Conservation (phyloP, 2,888 invertebrate genomes). For the Hyles lineata region DNA sequence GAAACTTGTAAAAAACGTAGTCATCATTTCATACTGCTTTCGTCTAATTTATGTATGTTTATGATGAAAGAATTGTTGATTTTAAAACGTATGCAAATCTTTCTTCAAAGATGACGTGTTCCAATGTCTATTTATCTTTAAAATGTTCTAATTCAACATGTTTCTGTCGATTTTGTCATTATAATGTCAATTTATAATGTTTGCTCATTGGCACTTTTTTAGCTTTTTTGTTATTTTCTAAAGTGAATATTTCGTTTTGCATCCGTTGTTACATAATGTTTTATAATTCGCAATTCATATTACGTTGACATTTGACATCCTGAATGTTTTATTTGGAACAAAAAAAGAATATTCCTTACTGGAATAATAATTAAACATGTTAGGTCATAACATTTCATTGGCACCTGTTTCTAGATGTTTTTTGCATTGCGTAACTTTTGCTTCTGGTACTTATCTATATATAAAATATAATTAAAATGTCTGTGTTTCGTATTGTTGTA, state of each 20-base stretch:
- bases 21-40: no score
- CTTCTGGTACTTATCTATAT: not conserved
- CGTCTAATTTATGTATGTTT: no score
- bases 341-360: not conserved
- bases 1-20: no score
- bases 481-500: not conserved
- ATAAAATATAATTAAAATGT: not conserved
- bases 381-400: not conserved
- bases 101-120: not conserved
- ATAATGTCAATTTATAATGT: not conserved
- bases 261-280: conserved; percentile 23
- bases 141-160: not conserved
- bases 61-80: not conserved
- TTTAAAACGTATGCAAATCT: not conserved
- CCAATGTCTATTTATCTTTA: not conserved
- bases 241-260: conserved; percentile 13
- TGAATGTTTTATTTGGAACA: not conserved
- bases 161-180: conserved; percentile 1
- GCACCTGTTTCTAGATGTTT: conserved; percentile 5
- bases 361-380: not conserved
- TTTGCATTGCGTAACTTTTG: conserved; percentile 1
- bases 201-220: not conserved
- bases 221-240: not conserved
- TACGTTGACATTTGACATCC: conserved; percentile 9
- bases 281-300: conserved; percentile 8